phyloP scores from a whole-genome alignment of 2,888 invertebrate species.

The Pristionchus fissidentatus region DNA sequence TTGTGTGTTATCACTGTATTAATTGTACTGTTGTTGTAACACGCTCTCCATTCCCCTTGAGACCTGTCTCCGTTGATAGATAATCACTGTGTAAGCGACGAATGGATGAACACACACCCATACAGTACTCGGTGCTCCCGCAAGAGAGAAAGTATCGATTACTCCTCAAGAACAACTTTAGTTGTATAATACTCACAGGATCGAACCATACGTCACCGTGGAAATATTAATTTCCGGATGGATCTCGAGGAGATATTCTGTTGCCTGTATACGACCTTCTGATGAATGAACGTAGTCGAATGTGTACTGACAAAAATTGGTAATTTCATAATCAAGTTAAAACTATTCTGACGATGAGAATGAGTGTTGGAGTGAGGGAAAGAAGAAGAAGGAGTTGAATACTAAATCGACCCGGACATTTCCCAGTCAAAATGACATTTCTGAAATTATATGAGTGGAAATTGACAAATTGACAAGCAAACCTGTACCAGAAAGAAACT shows the following conservation, averaged over 20 bases:
- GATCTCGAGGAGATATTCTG: neutral
- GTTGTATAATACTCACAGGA: no score
- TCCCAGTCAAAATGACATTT: no score
- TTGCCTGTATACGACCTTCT: neutral
- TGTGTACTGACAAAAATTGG: neutral
- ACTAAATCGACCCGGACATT: no score
- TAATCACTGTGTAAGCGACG: neutral
- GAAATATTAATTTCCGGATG: neutral
- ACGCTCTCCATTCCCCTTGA: no score
- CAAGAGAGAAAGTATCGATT: neutral
- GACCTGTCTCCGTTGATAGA: neutral
- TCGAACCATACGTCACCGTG: neutral
- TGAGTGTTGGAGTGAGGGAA: neutral
- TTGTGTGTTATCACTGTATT: no score
- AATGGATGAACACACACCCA: neutral
- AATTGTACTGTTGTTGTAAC: no score
- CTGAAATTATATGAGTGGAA: no score
- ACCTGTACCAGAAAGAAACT: neutral
- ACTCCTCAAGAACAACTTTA: neutral
- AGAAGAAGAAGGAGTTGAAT: neutral
- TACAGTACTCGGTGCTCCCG: neutral
- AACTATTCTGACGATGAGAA: neutral
- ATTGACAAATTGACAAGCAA: neutral
- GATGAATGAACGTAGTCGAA: neutral
- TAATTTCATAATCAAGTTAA: no score